These are phyloP conservation scores for Bufotes viridis DNA, from an alignment of 2,797 vertebrate species.

Conservation along the genomic window DNA sequence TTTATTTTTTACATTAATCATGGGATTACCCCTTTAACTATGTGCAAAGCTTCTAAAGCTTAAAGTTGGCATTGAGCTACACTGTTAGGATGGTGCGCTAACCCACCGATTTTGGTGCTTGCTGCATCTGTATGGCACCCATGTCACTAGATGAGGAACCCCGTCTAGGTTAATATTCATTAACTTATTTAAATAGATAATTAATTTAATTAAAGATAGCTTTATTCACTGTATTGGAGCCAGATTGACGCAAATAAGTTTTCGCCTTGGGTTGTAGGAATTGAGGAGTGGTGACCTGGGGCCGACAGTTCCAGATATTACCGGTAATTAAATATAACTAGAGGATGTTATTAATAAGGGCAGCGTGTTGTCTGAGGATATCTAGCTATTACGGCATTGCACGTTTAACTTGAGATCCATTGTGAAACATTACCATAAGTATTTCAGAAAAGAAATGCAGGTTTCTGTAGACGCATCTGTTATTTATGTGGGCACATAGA, in stretches of 20 bases:
- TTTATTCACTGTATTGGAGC: background rate
- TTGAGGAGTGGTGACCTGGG: background rate
- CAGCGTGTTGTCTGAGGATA: background rate
- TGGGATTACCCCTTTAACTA: too few relatives aligned
- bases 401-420: background rate
- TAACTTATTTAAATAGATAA: too few relatives aligned
- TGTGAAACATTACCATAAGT: background rate
- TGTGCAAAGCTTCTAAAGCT: too few relatives aligned
- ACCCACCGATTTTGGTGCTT: too few relatives aligned
- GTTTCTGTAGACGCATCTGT: slow-evolving; percentile 14
- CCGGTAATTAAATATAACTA: background rate
- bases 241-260: background rate
- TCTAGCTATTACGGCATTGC: background rate
- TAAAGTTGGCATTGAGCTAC: too few relatives aligned
- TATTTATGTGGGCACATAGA: slow-evolving; percentile 22
- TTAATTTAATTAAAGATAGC: background rate
- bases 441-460: slow-evolving; percentile 3
- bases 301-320: background rate
- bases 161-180: background rate
- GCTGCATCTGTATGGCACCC: background rate
- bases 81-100: too few relatives aligned
- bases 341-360: background rate
- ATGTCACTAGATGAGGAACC: too few relatives aligned
- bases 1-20: too few relatives aligned
- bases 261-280: background rate